Conservation (phyloP, 1,140 invertebrate species). For the Drosophila albomicans region DNA sequence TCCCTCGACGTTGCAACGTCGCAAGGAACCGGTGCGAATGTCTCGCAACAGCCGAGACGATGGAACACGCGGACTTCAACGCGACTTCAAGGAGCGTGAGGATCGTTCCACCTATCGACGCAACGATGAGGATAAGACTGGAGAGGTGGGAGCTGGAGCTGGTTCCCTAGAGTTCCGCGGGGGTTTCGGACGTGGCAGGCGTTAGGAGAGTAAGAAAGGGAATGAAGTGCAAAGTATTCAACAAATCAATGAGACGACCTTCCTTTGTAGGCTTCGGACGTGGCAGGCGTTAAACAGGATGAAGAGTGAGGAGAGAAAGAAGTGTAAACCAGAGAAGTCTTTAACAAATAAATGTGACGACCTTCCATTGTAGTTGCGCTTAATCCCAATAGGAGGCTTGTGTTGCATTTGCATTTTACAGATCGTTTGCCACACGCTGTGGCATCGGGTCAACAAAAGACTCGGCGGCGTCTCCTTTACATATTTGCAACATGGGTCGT, state of each 20-base stretch:
- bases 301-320: neutral
- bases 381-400: too few species aligned
- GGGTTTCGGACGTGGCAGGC: constrained; percentile 18
- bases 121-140: constrained; percentile 10
- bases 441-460: constrained; percentile 23
- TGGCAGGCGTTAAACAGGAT: neutral
- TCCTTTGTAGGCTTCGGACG: constrained; percentile 19
- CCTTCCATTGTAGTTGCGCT: constrained; percentile 9
- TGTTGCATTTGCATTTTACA: constrained; percentile 11
- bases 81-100: constrained; percentile 26
- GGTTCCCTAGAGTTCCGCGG: constrained; percentile 19
- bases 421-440: constrained; percentile 50
- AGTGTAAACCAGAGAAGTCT: neutral
- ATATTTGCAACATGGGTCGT: constrained; percentile 55
- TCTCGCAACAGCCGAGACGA: constrained; percentile 20
- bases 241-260: neutral
- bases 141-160: constrained; percentile 8
- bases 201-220: neutral
- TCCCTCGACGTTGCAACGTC: constrained; percentile 36
- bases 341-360: constrained; percentile 1
- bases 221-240: neutral
- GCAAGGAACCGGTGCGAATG: constrained; percentile 30
- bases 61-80: constrained; percentile 2
- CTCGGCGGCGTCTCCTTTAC: constrained; percentile 43
- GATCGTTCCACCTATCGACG: constrained; percentile 30